Evolutionary conservation across 1,140 invertebrate species (phyloP), one percentile per base, ranked within the genome.

Genomic region (Leptopilina boulardi): DNA sequence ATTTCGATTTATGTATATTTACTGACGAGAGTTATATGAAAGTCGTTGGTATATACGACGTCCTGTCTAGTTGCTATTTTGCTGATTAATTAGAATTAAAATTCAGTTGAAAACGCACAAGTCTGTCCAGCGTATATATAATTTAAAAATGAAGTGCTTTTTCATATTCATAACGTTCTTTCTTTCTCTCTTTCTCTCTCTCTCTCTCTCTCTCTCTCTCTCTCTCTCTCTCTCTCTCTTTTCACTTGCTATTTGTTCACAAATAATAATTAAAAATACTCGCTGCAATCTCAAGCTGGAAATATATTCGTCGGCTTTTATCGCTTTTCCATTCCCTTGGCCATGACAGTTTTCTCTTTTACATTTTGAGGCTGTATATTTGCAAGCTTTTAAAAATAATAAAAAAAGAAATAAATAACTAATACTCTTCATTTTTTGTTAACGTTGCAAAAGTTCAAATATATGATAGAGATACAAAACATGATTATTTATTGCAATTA

Each of bases 71-170:
- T 77, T 74, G 79, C 77, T 83, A 80, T 83, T 83, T 78, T 76
- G 72, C 66, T 74, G 75, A 78, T 83, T 83, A 83, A 81, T 83
- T 73, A 80, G 82, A 83, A 80, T 83, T 83, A 83, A 83, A 83
- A 83, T 83, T 80, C 80, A 83, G 80, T 78, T 74, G 78, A 47
- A 74, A 78, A 75, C 56, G 75, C 81, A 54, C 73, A 66, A 72
- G n/a, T 74, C 76, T 56, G 72, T 74, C 77, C 70, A 76, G 9
- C 78, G 80, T 77, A 77, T 80, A n/a, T n/a, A 73, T 80, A 83
- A 83, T 83, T 83, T 81, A 81, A 83, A 83, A 83, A 82, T 82
- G 78, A 83, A 82, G 80, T 80, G 82, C 82, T 83, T 83, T 82
- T 83, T 83, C 82, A 83, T 83, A 83, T 83, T 83, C 82, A 83